Base-by-base conservation (phyloP, 2,888 invertebrate species). In the Heliconius ismenius region DNA sequence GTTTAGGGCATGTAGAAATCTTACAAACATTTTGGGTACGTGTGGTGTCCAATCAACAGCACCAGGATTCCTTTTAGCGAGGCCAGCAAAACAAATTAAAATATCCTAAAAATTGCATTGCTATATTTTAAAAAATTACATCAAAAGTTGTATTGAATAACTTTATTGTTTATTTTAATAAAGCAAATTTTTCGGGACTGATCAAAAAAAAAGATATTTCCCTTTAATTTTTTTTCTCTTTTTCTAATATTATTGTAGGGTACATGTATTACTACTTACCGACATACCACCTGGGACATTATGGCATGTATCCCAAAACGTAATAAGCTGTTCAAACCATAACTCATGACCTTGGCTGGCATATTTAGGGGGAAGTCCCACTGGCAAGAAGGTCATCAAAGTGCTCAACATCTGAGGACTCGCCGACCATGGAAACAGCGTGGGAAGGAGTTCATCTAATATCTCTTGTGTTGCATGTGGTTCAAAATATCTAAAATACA, bases 41-140 rank as follows among this genome's bases (percentile, higher is more conserved):
- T 98, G 95, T 0, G 97, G 97, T 79, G 96, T 96, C 98, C 98
- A 99, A 88, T 99, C 96, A 65, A 98, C 96, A 74, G 96, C 96
- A 0, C 98, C 98, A 74, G 97, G 96, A 88, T 97, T 97, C 82
- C 95, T 93, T 82, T 95, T 94, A 0, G 97, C 96, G 68, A 98
- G 90, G 68, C 96, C 95, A 0, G 97, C 95, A 89, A 98, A 96
- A 68, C 98, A 90, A 84, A 95, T 95, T 90, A 98, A 95, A 84
- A 97, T 91, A 79, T 96, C 95, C 97, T 97, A 89, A 60, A 91
- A 49, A 49, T 0, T 18, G 49, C 49, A 49, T 49, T 49, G 18
- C 15, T 10, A 18, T 60, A 10, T 11, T 65, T 32, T 9, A n/a
- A 43, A 76, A 36, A 54, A 54, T 9, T 21, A n/a, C 9, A 54